Percentiles rank a stretch among this genome's conserved stretches.
Evolutionary conservation across 1,140 invertebrate genomes (phyloP).

Genomic region (Hesperophylax magnus): DNA sequence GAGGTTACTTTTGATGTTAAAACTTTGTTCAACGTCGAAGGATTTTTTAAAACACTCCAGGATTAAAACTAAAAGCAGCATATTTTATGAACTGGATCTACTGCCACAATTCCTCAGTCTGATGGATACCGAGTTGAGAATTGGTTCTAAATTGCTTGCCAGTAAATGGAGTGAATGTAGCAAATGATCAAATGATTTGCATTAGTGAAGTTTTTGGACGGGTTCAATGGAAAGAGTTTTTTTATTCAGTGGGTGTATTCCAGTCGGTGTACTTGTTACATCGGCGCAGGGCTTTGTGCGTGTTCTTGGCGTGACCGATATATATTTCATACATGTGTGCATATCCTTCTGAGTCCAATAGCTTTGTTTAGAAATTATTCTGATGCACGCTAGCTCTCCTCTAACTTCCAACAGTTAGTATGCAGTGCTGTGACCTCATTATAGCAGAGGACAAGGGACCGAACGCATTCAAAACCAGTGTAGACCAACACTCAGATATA

Average conservation of each 20-base stretch:
- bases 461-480: no score
- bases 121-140: no score
- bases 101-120: no score
- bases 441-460: neutral
- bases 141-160: no score
- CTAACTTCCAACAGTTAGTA: neutral
- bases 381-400: neutral
- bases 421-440: slow-evolving; percentile 5
- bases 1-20: no score
- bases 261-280: neutral
- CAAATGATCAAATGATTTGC: neutral
- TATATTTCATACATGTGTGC: neutral
- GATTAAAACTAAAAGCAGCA: no score
- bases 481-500: no score
- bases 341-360: slow-evolving; percentile 13
- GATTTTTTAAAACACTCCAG: no score
- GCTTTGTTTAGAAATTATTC: slow-evolving; percentile 13
- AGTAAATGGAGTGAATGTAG: no score
- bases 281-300: neutral
- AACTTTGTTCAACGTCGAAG: no score
- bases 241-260: neutral
- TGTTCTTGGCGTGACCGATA: slow-evolving; percentile 19
- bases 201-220: neutral
- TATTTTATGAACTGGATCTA: no score
- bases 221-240: neutral